A percentile compares a stretch with the other conserved stretches of the same genome.
Evolutionary conservation across 2,113 vertebrate genomes (phyloP).

Genomic region (Galeopterus variegatus): DNA sequence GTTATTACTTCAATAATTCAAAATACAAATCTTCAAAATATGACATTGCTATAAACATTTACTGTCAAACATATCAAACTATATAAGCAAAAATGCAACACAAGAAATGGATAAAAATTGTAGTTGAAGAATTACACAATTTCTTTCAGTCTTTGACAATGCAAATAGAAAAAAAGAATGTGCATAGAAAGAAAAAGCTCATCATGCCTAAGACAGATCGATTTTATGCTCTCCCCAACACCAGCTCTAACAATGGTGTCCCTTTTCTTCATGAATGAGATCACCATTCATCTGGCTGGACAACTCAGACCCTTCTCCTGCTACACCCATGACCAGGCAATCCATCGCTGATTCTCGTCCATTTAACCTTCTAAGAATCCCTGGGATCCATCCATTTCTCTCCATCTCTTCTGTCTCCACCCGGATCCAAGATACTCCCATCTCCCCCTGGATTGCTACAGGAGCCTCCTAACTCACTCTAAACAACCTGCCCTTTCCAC

Average conservation of each 20-base stretch:
- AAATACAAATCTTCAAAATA: neutral
- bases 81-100: neutral
- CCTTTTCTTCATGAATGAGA: neutral
- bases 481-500: neutral
- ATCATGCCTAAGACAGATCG: neutral
- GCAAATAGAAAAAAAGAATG: neutral
- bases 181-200: neutral
- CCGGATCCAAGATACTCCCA: neutral
- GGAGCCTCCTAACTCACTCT: neutral
- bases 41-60: neutral
- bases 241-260: neutral
- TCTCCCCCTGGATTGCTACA: neutral
- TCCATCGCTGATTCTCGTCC: neutral
- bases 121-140: neutral
- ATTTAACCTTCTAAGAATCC: neutral
- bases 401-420: neutral
- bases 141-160: neutral
- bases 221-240: neutral
- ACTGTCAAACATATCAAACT: neutral
- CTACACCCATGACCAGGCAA: neutral
- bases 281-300: neutral
- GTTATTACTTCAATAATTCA: neutral
- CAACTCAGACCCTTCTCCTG: neutral
- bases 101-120: neutral
- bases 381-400: neutral